phyloP scores from a whole-genome alignment of 2,888 invertebrate genomes.

The Patella pellucida region DNA sequence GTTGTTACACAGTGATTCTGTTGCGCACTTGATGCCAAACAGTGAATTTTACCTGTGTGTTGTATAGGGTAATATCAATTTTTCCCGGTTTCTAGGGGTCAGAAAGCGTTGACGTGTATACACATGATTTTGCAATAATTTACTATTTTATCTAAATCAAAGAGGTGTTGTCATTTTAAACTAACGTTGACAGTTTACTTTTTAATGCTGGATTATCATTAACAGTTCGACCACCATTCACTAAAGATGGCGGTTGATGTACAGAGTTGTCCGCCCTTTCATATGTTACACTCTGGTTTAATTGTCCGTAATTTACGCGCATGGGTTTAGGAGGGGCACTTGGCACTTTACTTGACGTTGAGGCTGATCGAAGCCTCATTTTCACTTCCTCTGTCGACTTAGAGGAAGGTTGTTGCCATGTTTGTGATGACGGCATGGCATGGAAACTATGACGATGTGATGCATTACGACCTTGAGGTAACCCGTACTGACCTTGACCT shows the following conservation, averaged over 20 bases:
- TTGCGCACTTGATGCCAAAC: too few relatives aligned
- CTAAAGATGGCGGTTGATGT: background rate
- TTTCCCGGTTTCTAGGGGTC: too few relatives aligned
- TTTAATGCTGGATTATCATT: slow-evolving; percentile 3
- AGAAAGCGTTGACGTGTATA: too few relatives aligned
- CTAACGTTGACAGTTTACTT: slow-evolving; percentile 21
- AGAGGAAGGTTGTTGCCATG: slow-evolving; percentile 35
- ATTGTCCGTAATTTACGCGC: slow-evolving; percentile 19
- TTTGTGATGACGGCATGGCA: slow-evolving; percentile 42
- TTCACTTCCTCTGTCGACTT: slow-evolving; percentile 30
- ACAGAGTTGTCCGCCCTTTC: background rate
- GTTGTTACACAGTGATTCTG: too few relatives aligned
- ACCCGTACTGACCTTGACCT: slow-evolving; percentile 21
- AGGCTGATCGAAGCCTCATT: slow-evolving; percentile 46
- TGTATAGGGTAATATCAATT: too few relatives aligned
- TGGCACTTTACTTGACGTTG: slow-evolving; percentile 25
- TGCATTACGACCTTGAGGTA: slow-evolving; percentile 29
- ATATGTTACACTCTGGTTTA: too few relatives aligned
- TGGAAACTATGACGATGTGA: slow-evolving; percentile 52
- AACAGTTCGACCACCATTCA: background rate
- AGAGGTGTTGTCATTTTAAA: slow-evolving; percentile 2
- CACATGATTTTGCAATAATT: too few relatives aligned
- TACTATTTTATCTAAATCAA: too few relatives aligned
- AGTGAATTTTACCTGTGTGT: too few relatives aligned
- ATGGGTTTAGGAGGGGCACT: slow-evolving; percentile 16